Percentiles rank a stretch among this genome's conserved stretches.
phyloP scores from a whole-genome alignment of 2,888 invertebrate species.

The Drosophila gaucha region DNA sequence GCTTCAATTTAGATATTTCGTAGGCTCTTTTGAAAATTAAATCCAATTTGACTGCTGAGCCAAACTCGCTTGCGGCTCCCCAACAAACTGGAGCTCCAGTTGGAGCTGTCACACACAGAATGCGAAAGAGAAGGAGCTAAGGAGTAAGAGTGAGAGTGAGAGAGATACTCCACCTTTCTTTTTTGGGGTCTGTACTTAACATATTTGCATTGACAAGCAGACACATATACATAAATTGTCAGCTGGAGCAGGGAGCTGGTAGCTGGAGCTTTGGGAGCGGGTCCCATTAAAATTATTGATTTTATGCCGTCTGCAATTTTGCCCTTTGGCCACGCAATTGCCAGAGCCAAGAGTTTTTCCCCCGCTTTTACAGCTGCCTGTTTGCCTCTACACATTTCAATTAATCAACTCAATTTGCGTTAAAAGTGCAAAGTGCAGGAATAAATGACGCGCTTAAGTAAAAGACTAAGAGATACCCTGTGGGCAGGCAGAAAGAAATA shows the following conservation, averaged over 20 bases:
- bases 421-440: conserved; percentile 59
- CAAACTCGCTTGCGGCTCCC: conserved; percentile 53
- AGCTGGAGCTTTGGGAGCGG: conserved; percentile 25
- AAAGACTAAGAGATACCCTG: background rate
- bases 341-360: conserved; percentile 7
- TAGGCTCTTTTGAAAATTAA: conserved; percentile 49
- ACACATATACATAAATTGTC: conserved; percentile 44
- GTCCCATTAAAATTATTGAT: conserved; percentile 74
- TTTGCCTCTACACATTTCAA: conserved; percentile 62
- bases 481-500: background rate
- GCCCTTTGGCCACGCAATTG: conserved; percentile 73
- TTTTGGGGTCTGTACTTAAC: conserved; percentile 59
- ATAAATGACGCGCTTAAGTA: too few species aligned
- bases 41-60: conserved; percentile 67
- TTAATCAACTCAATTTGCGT: conserved; percentile 78
- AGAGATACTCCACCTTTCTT: conserved; percentile 4
- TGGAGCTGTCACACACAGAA: conserved; percentile 38
- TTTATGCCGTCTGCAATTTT: conserved; percentile 78
- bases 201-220: conserved; percentile 73
- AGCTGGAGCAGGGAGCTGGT: conserved; percentile 19
- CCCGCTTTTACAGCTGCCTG: background rate
- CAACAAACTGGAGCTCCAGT: conserved; percentile 13
- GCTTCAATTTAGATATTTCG: conserved; percentile 34
- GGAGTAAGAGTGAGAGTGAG: conserved; percentile 3
- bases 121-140: background rate